phyloP scores from a whole-genome alignment of 2,888 invertebrate species.

The Synergus gifuensis region DNA sequence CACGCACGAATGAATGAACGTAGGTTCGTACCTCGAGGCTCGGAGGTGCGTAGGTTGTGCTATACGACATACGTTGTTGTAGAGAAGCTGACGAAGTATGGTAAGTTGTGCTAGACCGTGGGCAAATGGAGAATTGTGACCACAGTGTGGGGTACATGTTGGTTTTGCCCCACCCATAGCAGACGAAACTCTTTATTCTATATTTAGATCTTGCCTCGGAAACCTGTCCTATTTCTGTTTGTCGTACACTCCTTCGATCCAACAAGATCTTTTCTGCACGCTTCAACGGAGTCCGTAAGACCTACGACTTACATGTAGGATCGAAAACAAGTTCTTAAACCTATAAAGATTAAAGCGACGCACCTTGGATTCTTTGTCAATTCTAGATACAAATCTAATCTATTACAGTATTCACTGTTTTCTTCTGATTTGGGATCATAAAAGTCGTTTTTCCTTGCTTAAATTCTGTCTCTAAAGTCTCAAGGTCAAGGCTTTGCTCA shows the following conservation, averaged over 20 bases:
- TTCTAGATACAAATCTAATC: not conserved
- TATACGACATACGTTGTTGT: too few relatives aligned
- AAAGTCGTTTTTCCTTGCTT: not conserved
- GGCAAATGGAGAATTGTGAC: conserved; percentile 48
- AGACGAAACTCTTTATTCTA: conserved; percentile 59
- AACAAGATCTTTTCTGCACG: conserved; percentile 30
- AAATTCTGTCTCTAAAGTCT: too few relatives aligned
- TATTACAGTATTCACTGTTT: not conserved
- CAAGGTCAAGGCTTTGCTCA: conserved; percentile 3
- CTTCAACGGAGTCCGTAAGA: conserved; percentile 17
- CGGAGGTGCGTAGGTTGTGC: conserved; percentile 17
- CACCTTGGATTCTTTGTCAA: conserved; percentile 1
- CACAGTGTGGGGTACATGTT: conserved; percentile 43
- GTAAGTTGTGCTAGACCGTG: conserved; percentile 44
- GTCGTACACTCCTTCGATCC: conserved; percentile 50
- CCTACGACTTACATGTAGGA: conserved; percentile 5
- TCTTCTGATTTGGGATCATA: not conserved
- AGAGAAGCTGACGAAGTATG: conserved; percentile 16
- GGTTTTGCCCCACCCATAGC: conserved; percentile 33
- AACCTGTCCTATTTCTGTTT: conserved; percentile 72
- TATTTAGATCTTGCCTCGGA: conserved; percentile 69
- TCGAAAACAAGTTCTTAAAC: conserved; percentile 1
- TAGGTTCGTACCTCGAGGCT: conserved; percentile 22
- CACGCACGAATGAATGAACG: conserved; percentile 39
- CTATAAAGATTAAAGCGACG: conserved; percentile 19